A percentile compares a stretch with the other conserved stretches of the same genome.
These are phyloP conservation scores for Zoanthus solanderi DNA, from an alignment of 92 coral and sea anemone species.

Conservation along the genomic window DNA sequence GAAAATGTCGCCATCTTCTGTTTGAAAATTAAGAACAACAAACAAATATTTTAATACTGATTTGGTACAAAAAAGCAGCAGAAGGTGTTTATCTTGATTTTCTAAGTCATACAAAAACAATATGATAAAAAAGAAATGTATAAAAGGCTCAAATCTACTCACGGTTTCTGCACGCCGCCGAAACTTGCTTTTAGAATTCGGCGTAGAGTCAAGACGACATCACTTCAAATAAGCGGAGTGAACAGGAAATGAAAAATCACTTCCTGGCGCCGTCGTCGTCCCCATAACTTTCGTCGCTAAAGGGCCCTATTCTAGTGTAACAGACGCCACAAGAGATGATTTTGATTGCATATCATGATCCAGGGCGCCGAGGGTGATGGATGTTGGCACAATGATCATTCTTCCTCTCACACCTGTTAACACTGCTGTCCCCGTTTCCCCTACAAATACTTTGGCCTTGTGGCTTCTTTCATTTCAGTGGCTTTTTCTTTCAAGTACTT, in stretches of 20 bases:
- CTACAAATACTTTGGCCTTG: too few relatives aligned
- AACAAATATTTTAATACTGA: background rate
- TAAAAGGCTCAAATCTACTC: slow-evolving; percentile 9
- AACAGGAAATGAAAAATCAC: background rate
- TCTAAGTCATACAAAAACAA: background rate
- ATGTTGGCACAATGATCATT: too few relatives aligned
- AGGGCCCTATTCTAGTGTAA: background rate
- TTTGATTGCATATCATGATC: too few relatives aligned
- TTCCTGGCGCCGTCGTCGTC: slow-evolving; percentile 12
- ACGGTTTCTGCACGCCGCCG: background rate
- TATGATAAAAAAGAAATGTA: background rate
- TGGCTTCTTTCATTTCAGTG: too few relatives aligned
- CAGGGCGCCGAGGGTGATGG: too few relatives aligned
- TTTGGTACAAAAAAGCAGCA: background rate
- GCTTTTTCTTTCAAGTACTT: too few relatives aligned
- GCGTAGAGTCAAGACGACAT: slow-evolving; percentile 45
- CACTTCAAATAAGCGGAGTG: slow-evolving; percentile 2
- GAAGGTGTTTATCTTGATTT: slow-evolving; percentile 6
- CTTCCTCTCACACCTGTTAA: too few relatives aligned
- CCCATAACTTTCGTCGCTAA: slow-evolving; percentile 8
- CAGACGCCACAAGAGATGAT: too few relatives aligned
- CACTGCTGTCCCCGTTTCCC: too few relatives aligned
- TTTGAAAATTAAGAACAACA: too few relatives aligned
- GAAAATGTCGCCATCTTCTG: too few relatives aligned
- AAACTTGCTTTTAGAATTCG: slow-evolving; percentile 29